A percentile compares a stretch with the other conserved stretches of the same genome.
These are phyloP conservation scores for Drosophila ohnishii DNA, from an alignment of 1,140 invertebrate genomes.

Conservation along the genomic window DNA sequence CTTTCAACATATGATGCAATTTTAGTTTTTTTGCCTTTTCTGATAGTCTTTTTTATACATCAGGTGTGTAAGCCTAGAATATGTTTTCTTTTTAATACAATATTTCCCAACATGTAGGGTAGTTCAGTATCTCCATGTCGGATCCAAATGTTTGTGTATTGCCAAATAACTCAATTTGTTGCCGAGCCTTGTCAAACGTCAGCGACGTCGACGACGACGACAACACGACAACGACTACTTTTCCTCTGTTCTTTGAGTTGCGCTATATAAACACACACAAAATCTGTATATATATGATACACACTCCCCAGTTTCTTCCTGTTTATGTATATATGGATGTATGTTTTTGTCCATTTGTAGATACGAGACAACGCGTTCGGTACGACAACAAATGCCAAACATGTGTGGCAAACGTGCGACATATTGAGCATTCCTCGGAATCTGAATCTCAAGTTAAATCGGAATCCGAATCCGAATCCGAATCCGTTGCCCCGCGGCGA, in stretches of 20 bases:
- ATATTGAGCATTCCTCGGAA: conserved; percentile 42
- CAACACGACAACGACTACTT: conserved; percentile 7
- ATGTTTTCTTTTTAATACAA: neutral
- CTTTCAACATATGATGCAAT: conserved; percentile 48
- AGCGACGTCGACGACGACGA: neutral
- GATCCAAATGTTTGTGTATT: conserved; percentile 30
- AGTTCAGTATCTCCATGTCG: conserved; percentile 8
- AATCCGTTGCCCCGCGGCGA: conserved; percentile 23
- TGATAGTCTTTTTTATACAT: neutral
- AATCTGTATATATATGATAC: conserved; percentile 6
- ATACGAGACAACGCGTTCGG: conserved; percentile 24
- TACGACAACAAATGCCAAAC: conserved; percentile 67
- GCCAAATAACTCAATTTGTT: conserved; percentile 70
- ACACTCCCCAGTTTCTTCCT: conserved; percentile 27
- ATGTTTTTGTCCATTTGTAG: conserved; percentile 24
- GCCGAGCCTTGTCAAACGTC: conserved; percentile 52
- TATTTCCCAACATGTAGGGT: neutral
- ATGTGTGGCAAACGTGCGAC: conserved; percentile 70
- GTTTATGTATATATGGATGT: conserved; percentile 33
- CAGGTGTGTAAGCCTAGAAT: neutral
- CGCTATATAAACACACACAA: conserved; percentile 38
- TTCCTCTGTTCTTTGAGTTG: conserved; percentile 28
- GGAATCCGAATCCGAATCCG: conserved; percentile 17
- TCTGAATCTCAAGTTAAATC: conserved; percentile 25
- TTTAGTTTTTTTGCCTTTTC: conserved; percentile 12